Conservation (phyloP, 1,140 invertebrate species). For the Subanguina moxae region DNA sequence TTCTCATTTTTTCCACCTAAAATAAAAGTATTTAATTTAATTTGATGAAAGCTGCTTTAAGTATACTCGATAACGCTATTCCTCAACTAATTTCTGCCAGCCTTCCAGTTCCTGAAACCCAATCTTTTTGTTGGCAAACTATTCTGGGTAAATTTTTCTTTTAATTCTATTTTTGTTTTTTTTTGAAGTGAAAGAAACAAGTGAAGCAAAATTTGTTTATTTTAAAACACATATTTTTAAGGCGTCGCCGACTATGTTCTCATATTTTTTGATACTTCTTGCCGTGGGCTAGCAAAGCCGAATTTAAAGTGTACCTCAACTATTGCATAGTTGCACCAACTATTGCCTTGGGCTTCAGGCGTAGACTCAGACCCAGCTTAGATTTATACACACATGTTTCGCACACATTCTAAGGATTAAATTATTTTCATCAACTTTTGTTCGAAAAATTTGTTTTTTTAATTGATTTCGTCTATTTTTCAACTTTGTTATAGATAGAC, state of each 20-base stretch:
- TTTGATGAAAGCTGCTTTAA: no score
- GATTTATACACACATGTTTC: conserved; percentile 1
- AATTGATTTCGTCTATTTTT: not conserved
- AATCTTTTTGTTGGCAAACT: not conserved
- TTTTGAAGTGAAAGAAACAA: not conserved
- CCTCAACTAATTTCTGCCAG: not conserved
- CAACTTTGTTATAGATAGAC: not conserved
- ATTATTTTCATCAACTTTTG: not conserved
- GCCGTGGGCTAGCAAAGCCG: no score
- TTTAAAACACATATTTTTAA: no score
- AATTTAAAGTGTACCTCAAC: no score
- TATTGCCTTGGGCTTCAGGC: no score
- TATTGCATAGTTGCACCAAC: no score
- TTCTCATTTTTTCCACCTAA: not conserved
- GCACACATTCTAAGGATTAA: no score
- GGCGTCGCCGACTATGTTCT: no score
- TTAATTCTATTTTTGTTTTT: not conserved
- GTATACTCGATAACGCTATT: not conserved
- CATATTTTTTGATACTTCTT: no score
- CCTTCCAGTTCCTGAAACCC: not conserved
- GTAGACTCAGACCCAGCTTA: no score
- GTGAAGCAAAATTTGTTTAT: not conserved
- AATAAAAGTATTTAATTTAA: no score
- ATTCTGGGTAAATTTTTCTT: not conserved
- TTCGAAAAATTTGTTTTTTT: not conserved